A percentile compares a stretch with the other conserved stretches of the same genome.
phyloP scores from a whole-genome alignment of 2,888 invertebrate species.

The Leptinotarsa tumamoca region DNA sequence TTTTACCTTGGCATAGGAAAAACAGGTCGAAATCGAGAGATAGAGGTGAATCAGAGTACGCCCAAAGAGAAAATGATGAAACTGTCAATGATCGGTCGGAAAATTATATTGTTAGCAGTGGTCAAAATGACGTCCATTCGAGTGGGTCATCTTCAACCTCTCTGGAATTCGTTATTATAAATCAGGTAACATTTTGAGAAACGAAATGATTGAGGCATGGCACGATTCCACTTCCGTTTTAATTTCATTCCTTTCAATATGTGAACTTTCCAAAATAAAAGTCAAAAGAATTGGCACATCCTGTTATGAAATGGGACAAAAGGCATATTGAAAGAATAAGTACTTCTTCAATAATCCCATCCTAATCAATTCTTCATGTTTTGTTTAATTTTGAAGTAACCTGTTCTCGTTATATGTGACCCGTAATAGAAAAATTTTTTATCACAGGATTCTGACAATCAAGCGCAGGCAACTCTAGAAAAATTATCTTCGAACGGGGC shows the following conservation, averaged over 20 bases:
- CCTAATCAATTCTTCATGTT: too few relatives aligned
- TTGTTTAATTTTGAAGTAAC: too few relatives aligned
- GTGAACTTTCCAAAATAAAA: too few relatives aligned
- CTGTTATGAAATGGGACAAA: too few relatives aligned
- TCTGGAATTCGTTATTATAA: conserved; percentile 70
- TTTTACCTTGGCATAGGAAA: conserved; percentile 89
- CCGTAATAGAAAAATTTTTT: conserved; percentile 17
- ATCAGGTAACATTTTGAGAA: conserved; percentile 49
- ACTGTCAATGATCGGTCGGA: conserved; percentile 20
- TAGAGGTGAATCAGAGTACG: conserved; percentile 68
- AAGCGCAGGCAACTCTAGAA: conserved; percentile 43
- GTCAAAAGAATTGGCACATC: too few relatives aligned
- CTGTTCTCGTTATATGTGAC: too few relatives aligned
- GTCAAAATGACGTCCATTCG: conserved; percentile 68
- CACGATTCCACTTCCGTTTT: too few relatives aligned
- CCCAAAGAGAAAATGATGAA: conserved; percentile 53
- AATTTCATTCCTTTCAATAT: too few relatives aligned
- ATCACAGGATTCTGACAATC: conserved; percentile 52
- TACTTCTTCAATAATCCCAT: too few relatives aligned
- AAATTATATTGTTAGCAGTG: conserved; percentile 33
- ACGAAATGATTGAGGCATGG: not conserved
- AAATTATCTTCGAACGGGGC: conserved; percentile 52
- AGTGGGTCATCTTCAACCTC: conserved; percentile 73
- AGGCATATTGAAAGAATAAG: too few relatives aligned
- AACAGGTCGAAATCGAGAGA: conserved; percentile 77